phyloP scores from a whole-genome alignment of 2,113 vertebrate species.

The Dipodomys merriami region DNA sequence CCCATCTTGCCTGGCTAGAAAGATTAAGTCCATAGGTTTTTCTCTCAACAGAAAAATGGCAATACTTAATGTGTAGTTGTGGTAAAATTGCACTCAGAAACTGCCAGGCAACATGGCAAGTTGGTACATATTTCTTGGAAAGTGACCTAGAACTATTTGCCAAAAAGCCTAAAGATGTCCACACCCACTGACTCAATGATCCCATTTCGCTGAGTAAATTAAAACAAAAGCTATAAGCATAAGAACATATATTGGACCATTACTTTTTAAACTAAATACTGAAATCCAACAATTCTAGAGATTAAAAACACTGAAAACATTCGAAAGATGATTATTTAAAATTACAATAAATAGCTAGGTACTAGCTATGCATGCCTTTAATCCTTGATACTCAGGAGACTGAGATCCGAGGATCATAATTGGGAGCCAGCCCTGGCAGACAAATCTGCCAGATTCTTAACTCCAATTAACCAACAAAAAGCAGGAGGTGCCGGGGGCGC shows the following conservation, averaged over 20 bases:
- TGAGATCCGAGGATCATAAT: too few relatives aligned
- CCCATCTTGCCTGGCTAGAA: too few relatives aligned
- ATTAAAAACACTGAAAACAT: neutral
- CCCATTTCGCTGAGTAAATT: constrained; percentile 30
- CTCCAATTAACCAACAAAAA: too few relatives aligned
- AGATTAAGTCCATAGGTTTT: too few relatives aligned
- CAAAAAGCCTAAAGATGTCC: constrained; percentile 23
- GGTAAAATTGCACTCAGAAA: neutral
- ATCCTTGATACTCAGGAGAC: too few relatives aligned
- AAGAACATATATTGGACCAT: neutral
- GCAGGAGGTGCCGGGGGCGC: too few relatives aligned
- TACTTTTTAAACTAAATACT: neutral
- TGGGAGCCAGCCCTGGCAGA: too few relatives aligned
- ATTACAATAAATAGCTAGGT: neutral
- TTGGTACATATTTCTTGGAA: neutral
- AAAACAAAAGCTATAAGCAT: constrained; percentile 3
- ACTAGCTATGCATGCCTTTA: too few relatives aligned
- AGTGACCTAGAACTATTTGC: neutral
- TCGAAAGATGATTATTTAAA: neutral
- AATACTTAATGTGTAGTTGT: neutral
- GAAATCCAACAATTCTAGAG: neutral
- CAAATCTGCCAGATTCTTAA: too few relatives aligned
- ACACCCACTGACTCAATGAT: constrained; percentile 30
- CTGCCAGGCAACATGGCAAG: neutral
- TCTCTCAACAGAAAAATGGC: neutral